These are phyloP conservation scores for Erebia aethiops DNA, from an alignment of 2,888 invertebrate species.

Conservation along the genomic window DNA sequence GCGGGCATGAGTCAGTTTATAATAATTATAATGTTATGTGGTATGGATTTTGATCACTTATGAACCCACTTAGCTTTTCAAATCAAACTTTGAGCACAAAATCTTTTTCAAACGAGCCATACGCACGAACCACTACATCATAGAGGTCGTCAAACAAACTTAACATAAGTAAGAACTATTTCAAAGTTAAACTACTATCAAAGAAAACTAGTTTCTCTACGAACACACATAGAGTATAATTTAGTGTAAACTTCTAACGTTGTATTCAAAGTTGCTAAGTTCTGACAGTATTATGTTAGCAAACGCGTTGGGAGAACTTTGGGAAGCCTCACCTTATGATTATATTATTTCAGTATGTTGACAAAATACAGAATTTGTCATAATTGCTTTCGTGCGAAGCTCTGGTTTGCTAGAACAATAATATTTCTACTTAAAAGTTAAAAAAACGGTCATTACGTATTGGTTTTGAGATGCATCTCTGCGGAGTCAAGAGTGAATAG, in stretches of 20 bases:
- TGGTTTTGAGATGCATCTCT: too few species aligned
- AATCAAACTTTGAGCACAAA: background rate
- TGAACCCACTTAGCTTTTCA: too few species aligned
- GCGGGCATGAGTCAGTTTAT: too few species aligned
- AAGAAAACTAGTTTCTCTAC: background rate
- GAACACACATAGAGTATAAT: background rate
- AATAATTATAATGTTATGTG: too few species aligned
- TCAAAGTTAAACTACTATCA: constrained; percentile 1
- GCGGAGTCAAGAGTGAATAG: too few species aligned
- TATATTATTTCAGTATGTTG: constrained; percentile 15
- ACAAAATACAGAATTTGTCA: constrained; percentile 11
- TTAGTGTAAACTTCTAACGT: background rate
- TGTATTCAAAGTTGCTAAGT: constrained; percentile 15
- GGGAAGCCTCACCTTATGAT: constrained; percentile 2
- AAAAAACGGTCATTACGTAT: too few species aligned
- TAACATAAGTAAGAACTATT: constrained; percentile 15
- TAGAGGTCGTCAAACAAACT: constrained; percentile 1
- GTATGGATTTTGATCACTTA: too few species aligned
- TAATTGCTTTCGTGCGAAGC: background rate
- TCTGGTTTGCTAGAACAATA: background rate
- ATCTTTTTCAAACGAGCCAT: background rate
- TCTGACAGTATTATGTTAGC: constrained; percentile 19
- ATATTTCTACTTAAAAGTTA: too few species aligned
- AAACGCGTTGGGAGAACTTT: constrained; percentile 9
- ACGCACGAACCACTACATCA: background rate